Evolutionary conservation across 2,888 invertebrate genomes (phyloP), one percentile per base, ranked within the genome.

Genomic region (Bellardia pandia): DNA sequence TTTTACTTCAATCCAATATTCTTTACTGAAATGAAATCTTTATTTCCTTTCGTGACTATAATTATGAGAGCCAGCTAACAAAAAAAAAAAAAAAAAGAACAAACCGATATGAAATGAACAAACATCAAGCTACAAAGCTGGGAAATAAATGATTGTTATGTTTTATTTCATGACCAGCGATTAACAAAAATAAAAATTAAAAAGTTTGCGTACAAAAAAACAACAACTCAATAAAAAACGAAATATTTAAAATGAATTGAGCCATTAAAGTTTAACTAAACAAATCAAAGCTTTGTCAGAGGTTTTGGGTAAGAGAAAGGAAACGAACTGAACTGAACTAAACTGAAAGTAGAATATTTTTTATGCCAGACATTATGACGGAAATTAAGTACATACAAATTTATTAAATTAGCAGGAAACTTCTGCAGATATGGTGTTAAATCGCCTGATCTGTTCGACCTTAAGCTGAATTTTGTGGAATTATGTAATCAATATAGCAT

Each of bases 21-120:
- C 80, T 64, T 62, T 51, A 77, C 64, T 74, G 86, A 85, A 88
- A 84, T 88, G 77, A 88, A 88, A 86, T 85, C 86, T 88, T 88
- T 88, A 84, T 88, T 86, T 92, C 91, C 92, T 92, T 91, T 92
- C 92, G 92, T 92, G 91, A 92, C 92, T 92, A 91, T 92, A 92
- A 92, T 92, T 92, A 91, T 85, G 81, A 85, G 76, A 68, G 80
- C 56, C 37, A 72, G 37, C 45, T 30, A 45, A 58, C 7, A 40
- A 71, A 64, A 72, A 56, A 53, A 68, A 76, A 9, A 53, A 56
- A 51, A 66, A 76, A 13, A 53, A 71, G 1, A 3, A 42, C 68
- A 56, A n/a, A 56, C 16, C 56, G 62, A 48, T 30, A 16, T 40
- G 45, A 51, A 71, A 33, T 23, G 9, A 56, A 48, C 23, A 68